Conservation (phyloP, 2,888 invertebrate species). For the Lumbricus terrestris region DNA sequence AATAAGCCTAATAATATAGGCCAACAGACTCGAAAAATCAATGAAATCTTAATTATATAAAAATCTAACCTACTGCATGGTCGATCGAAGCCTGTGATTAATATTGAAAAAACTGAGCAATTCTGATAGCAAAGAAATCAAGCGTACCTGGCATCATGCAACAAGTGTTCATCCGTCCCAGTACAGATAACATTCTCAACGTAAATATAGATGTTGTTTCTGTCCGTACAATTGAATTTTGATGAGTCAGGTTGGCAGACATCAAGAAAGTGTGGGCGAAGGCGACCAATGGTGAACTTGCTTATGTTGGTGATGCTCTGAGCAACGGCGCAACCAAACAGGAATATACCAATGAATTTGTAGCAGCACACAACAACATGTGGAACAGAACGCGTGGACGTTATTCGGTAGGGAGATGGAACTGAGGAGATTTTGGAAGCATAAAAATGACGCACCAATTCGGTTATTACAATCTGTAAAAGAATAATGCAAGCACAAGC, state of each 20-base stretch:
- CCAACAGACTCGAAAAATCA: too few relatives aligned
- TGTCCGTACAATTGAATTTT: slow-evolving; percentile 63
- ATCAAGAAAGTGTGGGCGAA: slow-evolving; percentile 87
- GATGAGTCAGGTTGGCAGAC: slow-evolving; percentile 73
- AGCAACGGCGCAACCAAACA: slow-evolving; percentile 79
- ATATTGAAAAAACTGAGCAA: background rate
- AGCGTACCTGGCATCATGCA: slow-evolving; percentile 15
- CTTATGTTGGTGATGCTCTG: slow-evolving; percentile 86
- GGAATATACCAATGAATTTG: slow-evolving; percentile 68
- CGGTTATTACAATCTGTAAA: slow-evolving; percentile 28
- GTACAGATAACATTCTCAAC: slow-evolving; percentile 29
- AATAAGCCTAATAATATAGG: too few relatives aligned
- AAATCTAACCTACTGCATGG: background rate
- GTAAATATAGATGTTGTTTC: slow-evolving; percentile 55
- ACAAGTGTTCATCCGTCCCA: slow-evolving; percentile 30
- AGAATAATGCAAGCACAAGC: background rate
- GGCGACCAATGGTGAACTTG: slow-evolving; percentile 86
- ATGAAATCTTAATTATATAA: too few relatives aligned
- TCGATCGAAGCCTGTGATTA: background rate
- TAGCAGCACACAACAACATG: slow-evolving; percentile 26
- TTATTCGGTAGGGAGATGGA: slow-evolving; percentile 14
- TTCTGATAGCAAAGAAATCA: background rate
- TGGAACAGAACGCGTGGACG: background rate
- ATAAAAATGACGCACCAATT: slow-evolving; percentile 20
- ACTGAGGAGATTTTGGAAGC: background rate